A percentile compares a stretch with the other conserved stretches of the same genome.
Conservation (phyloP, 2,888 invertebrate species). For the Gnatocerus cornutus region DNA sequence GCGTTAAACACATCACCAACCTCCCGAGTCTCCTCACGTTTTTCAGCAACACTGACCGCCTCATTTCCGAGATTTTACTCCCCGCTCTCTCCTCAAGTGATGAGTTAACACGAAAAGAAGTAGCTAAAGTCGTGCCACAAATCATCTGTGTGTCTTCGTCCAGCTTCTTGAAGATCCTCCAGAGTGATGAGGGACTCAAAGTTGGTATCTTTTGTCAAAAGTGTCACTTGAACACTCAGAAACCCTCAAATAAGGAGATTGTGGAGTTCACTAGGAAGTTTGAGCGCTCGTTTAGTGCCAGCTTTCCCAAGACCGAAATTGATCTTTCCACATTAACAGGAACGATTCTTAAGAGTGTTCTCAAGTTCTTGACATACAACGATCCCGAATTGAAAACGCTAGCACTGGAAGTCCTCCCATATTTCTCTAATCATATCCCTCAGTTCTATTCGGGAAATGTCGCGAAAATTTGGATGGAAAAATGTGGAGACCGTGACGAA, state of each 20-base stretch:
- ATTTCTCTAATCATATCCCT: conserved; percentile 69
- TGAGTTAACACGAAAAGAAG: conserved; percentile 42
- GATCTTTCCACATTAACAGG: conserved; percentile 58
- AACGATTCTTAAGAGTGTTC: conserved; percentile 60
- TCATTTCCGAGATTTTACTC: conserved; percentile 40
- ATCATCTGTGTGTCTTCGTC: conserved; percentile 61
- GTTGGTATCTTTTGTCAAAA: conserved; percentile 57
- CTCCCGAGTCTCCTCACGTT: conserved; percentile 56
- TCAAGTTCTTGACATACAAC: conserved; percentile 54
- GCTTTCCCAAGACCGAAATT: conserved; percentile 54
- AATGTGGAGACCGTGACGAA: conserved; percentile 65
- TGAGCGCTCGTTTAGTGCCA: background rate
- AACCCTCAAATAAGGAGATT: conserved; percentile 6
- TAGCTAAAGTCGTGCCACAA: conserved; percentile 55
- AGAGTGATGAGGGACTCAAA: background rate
- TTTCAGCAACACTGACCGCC: conserved; percentile 55
- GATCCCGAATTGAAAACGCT: conserved; percentile 62
- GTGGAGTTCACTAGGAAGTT: conserved; percentile 14
- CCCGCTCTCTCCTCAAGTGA: conserved; percentile 19
- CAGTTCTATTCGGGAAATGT: conserved; percentile 67
- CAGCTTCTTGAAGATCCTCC: conserved; percentile 56
- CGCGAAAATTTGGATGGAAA: conserved; percentile 68
- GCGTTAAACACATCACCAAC: background rate
- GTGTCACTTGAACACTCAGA: conserved; percentile 50
- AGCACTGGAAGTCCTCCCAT: conserved; percentile 68